Conservation (phyloP, 2,113 vertebrate species). For the Psilopsiagon aurifrons region DNA sequence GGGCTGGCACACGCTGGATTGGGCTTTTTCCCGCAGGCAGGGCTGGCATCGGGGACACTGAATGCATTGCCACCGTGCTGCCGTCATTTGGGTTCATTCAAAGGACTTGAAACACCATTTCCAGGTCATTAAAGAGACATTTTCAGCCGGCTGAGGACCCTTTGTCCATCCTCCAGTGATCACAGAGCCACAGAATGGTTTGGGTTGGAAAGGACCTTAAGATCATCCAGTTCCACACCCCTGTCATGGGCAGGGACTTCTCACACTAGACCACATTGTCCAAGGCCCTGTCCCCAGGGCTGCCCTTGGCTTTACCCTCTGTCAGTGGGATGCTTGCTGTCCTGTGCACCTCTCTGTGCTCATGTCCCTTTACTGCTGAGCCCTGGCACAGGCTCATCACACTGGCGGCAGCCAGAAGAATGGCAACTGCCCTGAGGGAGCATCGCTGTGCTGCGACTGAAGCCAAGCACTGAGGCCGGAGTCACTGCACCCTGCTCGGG, state of each 20-base stretch:
- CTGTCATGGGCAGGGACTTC: background rate
- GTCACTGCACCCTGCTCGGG: background rate
- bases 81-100: background rate
- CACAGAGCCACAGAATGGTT: background rate
- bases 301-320: background rate
- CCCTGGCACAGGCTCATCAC: background rate
- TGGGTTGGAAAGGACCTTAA: background rate
- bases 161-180: background rate
- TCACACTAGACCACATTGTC: background rate
- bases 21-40: background rate
- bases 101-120: background rate
- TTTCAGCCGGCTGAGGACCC: background rate
- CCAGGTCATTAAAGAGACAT: slow-evolving; percentile 63
- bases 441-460: background rate
- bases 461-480: background rate
- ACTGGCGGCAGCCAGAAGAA: no score
- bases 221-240: background rate
- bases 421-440: background rate
- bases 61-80: background rate
- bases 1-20: background rate
- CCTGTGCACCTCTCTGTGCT: background rate
- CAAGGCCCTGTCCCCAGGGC: background rate
- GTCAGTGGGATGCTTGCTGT: background rate
- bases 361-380: background rate
- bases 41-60: background rate